phyloP scores from a whole-genome alignment of 2,888 invertebrate genomes.

The Troides helena region DNA sequence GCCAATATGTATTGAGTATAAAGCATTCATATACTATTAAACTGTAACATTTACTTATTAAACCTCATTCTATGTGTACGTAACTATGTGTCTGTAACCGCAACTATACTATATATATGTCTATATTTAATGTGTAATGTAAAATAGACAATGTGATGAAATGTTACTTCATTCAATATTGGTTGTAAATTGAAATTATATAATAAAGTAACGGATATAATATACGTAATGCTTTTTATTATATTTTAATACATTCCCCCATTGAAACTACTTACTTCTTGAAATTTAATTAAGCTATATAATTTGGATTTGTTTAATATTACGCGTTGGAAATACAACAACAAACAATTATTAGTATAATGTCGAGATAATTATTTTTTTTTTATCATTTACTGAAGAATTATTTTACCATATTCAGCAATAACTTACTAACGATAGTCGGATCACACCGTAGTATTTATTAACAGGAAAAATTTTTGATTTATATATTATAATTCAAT shows the following conservation, averaged over 20 bases:
- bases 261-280: too few species aligned
- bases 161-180: constrained; percentile 75
- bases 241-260: neutral
- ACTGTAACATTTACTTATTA: constrained; percentile 54
- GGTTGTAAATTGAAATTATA: constrained; percentile 78
- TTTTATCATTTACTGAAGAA: too few species aligned
- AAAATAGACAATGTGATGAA: constrained; percentile 63
- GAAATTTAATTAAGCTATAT: too few species aligned
- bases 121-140: constrained; percentile 61
- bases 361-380: too few species aligned
- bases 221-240: constrained; percentile 5
- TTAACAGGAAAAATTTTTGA: too few species aligned
- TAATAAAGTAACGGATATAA: constrained; percentile 67
- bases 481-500: too few species aligned
- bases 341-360: too few species aligned
- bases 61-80: constrained; percentile 53
- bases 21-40: constrained; percentile 38
- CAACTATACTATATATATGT: constrained; percentile 52
- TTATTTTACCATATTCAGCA: too few species aligned
- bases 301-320: too few species aligned
- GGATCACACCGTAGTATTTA: too few species aligned
- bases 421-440: too few species aligned
- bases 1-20: constrained; percentile 42
- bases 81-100: constrained; percentile 72
- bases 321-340: too few species aligned